A percentile compares a stretch with the other conserved stretches of the same genome.
Evolutionary conservation across 2,113 vertebrate genomes (phyloP).

Genomic region (Hemiprocne comata): DNA sequence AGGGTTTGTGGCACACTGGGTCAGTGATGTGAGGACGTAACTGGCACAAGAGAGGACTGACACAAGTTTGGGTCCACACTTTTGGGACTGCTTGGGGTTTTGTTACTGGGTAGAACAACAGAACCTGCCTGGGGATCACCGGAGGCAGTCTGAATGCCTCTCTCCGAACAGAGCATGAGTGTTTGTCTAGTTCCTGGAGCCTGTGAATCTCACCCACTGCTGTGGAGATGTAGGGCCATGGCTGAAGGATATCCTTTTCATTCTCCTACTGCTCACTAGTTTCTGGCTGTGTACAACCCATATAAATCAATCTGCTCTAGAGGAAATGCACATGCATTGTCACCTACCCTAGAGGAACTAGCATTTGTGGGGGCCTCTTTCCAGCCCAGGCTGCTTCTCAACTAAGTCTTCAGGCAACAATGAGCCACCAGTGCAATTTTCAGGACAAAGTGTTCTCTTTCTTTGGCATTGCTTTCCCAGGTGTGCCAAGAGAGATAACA

Average conservation of each 20-base stretch:
- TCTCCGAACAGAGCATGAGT: not conserved
- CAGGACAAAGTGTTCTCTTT: not conserved
- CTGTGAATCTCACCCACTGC: rapidly evolving
- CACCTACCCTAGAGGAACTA: not conserved
- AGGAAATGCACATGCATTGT: not conserved
- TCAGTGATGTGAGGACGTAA: not conserved
- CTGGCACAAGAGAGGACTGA: not conserved
- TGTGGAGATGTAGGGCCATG: not conserved
- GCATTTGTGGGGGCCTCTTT: not conserved
- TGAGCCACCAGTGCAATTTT: not conserved
- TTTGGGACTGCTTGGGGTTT: not conserved
- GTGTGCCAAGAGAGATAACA: not conserved
- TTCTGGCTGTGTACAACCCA: not conserved
- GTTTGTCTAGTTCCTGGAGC: not conserved
- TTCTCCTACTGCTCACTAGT: not conserved
- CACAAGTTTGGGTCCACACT: not conserved
- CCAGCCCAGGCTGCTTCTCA: not conserved
- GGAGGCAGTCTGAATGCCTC: not conserved
- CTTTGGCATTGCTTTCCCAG: not conserved
- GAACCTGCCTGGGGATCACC: rapidly evolving
- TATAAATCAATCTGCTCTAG: not conserved
- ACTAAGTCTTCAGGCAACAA: not conserved
- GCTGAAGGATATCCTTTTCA: not conserved
- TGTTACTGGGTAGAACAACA: not conserved
- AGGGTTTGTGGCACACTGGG: not conserved